Evolutionary conservation across 92 coral and sea anemone genomes (phyloP), one percentile per base, ranked within the genome.

Genomic region (Metridium senile): DNA sequence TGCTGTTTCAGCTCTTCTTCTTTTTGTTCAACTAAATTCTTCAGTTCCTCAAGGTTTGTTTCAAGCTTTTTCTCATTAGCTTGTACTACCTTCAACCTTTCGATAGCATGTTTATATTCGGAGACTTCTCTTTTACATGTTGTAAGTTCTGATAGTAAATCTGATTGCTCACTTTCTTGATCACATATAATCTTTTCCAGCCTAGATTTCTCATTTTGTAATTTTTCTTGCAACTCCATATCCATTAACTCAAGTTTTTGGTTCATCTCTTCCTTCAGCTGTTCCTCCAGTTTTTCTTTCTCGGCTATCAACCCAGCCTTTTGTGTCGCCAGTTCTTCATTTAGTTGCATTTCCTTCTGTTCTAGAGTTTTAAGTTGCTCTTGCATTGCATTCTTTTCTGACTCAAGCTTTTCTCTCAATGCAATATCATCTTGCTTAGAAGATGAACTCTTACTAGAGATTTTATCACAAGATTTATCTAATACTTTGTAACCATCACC

Each of bases 191-290:
- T 87, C 71, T 92, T 80, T 83, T 89, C 94, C 52, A 96, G 79
- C 35, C 83, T 85, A 34, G 82, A 75, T 57, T 93, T 90, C 71
- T 96, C 98, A 30, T 67, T 71, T 31, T 83, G 74, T 26, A 96
- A 85, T 67, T 83, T 88, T 29, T 66, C 76, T 63, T 93, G 93
- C 31, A 96, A 85, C 68, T 96, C 97, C 74, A 88, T 89, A 80
- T 96, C 99, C 78, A 91, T 95, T 57, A 90, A 93, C 61, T 96
- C 97, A 2, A 96, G 78, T 66, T 92, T 89, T 51, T 89, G 83
- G 66, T 74, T 86, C 58, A 96, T 83, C 83, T 93, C 97, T 47
- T 79, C 80, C n/a, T 89, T 90, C 28, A 92, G 82, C 32, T 85
- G 83, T 18, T 65, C 81, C 72, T 96, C 97, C 20, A 96, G 89